Evolutionary conservation across 1,140 invertebrate genomes (phyloP), one percentile per base, ranked within the genome.

Genomic region (Drosophila kikkawai): DNA sequence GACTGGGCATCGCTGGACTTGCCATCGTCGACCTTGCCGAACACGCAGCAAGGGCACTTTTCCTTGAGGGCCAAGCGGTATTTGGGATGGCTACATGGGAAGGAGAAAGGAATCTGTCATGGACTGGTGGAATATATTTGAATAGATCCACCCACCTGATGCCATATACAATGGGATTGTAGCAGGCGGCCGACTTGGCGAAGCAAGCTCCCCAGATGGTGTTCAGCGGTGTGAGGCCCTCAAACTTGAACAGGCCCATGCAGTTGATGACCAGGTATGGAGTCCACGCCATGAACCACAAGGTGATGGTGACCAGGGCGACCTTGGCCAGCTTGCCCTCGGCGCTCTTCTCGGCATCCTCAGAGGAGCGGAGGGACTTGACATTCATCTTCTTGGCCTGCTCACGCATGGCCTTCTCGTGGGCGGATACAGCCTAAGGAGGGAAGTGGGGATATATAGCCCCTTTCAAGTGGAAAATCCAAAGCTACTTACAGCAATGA

Each of bases 301-400:
- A 92, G 0, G 95, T 94, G 59, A 98, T 96, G 44, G 97, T 97
- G 93, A 96, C 96, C 79, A 97, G 93, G 36, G 97, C 96, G 59
- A 97, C 95, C 94, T 97, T 97, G 37, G 96, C 96, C 73, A 97
- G 90, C 94, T 96, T 96, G 79, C 94, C 95, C 93, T 97, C 96
- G 15, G 96, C 95, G 79, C 95, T 96, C 53, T 95, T 94, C 65
- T 94, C 94, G 26, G 94, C 93, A 76, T 94, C 94, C 78, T 96
- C 96, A 29, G 95, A 94, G 12, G 96, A 95, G 86, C 96, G 93
- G 56, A 97, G 93, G 2, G 96, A 97, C 55, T 96, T 95, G 11
- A 97, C 96, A 85, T 97, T 97, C 96, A 97, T 97, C 93, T 97
- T 97, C 93, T 97, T 97, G 4, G 96, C 96, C 93, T 97, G 96